Percentiles rank a stretch among this genome's conserved stretches.
These are phyloP conservation scores for Oxyteleia sp. DNA, from an alignment of 2,888 invertebrate species.

Conservation along the genomic window DNA sequence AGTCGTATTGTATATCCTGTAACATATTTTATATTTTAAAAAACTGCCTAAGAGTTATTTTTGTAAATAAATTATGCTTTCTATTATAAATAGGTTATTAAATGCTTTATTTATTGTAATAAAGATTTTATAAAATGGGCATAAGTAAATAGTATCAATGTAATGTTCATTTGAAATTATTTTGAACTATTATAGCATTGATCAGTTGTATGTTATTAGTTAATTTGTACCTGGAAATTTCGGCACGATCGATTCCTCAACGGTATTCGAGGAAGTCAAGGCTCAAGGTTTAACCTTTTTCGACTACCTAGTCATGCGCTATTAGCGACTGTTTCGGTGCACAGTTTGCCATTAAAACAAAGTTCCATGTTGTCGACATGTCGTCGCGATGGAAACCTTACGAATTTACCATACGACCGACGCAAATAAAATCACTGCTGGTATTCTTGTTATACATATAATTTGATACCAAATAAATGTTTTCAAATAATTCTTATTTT, in stretches of 20 bases:
- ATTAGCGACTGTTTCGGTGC: constrained; percentile 75
- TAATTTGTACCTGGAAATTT: constrained; percentile 64
- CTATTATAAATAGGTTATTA: constrained; percentile 6
- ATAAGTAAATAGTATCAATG: not conserved
- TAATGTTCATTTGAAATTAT: not conserved
- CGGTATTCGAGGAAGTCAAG: constrained; percentile 49
- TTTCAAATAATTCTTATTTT: not conserved
- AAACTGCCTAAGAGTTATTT: constrained; percentile 3
- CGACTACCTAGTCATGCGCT: constrained; percentile 69
- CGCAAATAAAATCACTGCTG: constrained; percentile 35
- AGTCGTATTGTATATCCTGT: constrained; percentile 36
- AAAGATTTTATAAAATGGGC: not conserved
- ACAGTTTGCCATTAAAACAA: constrained; percentile 59
- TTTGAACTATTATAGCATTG: constrained; percentile 5
- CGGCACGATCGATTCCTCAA: constrained; percentile 81
- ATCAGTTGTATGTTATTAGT: constrained; percentile 26
- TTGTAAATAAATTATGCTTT: not conserved
- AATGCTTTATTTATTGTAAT: not conserved
- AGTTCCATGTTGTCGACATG: constrained; percentile 75
- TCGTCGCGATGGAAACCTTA: constrained; percentile 84
- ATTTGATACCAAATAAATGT: not conserved
- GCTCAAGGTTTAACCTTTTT: constrained; percentile 64
- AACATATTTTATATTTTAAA: constrained; percentile 16
- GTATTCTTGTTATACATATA: not conserved
- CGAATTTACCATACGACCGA: constrained; percentile 31